phyloP scores from a whole-genome alignment of 1,140 invertebrate genomes.

The Trachelipus rathkii region DNA sequence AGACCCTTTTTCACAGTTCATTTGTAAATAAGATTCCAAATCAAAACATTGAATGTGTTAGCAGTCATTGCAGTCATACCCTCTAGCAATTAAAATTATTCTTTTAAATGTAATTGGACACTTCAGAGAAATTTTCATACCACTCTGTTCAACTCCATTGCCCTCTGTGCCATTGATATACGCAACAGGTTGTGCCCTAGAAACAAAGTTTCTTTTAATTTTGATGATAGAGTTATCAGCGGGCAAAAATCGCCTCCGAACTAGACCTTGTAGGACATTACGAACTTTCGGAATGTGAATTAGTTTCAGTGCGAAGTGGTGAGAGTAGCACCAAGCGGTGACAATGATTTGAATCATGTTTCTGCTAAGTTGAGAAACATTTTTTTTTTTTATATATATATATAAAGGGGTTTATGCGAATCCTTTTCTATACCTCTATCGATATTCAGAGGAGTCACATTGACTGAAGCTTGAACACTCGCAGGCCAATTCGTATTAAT shows the following conservation, averaged over 20 bases:
- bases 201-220: slow-evolving; percentile 84
- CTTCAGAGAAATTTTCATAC: slow-evolving; percentile 78
- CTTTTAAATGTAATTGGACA: slow-evolving; percentile 95
- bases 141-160: slow-evolving; percentile 83
- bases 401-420: slow-evolving; percentile 89
- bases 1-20: slow-evolving; percentile 89
- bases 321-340: slow-evolving; percentile 93
- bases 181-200: slow-evolving; percentile 32
- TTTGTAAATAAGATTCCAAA: slow-evolving; percentile 88
- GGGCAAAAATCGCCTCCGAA: slow-evolving; percentile 80
- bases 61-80: slow-evolving; percentile 93
- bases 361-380: slow-evolving; percentile 85
- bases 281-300: slow-evolving; percentile 89
- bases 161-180: slow-evolving; percentile 49
- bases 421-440: slow-evolving; percentile 89
- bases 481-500: slow-evolving; percentile 97
- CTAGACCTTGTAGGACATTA: slow-evolving; percentile 83
- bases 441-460: slow-evolving; percentile 77
- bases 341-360: slow-evolving; percentile 96
- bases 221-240: slow-evolving; percentile 91
- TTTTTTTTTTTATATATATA: too few relatives aligned
- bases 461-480: slow-evolving; percentile 79
- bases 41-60: slow-evolving; percentile 97
- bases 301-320: slow-evolving; percentile 90
- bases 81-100: slow-evolving; percentile 85